Evolutionary conservation across 2,888 invertebrate species (phyloP).

Genomic region (Apamea monoglypha): DNA sequence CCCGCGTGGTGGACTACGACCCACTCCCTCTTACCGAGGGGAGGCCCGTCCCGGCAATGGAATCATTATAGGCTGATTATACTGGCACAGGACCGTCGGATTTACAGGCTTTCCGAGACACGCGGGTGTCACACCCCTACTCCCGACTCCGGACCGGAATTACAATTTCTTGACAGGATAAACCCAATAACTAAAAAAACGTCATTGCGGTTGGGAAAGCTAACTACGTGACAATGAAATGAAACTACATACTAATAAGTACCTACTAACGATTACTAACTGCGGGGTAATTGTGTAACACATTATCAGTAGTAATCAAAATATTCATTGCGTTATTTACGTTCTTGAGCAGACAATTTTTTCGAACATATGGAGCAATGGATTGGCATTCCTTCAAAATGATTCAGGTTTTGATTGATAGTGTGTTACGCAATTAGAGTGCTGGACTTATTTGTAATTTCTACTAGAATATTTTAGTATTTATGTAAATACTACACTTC

Average conservation of each 20-base stretch:
- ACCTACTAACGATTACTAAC: background rate
- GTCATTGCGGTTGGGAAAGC: constrained; percentile 14
- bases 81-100: too few species aligned
- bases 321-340: background rate
- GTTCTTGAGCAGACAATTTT: background rate
- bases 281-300: background rate
- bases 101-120: too few species aligned
- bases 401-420: too few species aligned
- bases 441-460: too few species aligned
- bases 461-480: background rate
- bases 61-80: too few species aligned
- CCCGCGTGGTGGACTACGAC: too few species aligned
- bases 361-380: background rate
- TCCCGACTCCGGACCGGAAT: too few species aligned
- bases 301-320: background rate
- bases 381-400: too few species aligned
- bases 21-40: too few species aligned
- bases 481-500: background rate
- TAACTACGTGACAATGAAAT: background rate
- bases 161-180: background rate
- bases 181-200: background rate
- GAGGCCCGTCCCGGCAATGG: too few species aligned
- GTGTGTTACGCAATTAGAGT: too few species aligned
- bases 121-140: background rate
- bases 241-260: background rate